Evolutionary conservation across 2,888 invertebrate species (phyloP).

Genomic region (Antheraea yamamai): DNA sequence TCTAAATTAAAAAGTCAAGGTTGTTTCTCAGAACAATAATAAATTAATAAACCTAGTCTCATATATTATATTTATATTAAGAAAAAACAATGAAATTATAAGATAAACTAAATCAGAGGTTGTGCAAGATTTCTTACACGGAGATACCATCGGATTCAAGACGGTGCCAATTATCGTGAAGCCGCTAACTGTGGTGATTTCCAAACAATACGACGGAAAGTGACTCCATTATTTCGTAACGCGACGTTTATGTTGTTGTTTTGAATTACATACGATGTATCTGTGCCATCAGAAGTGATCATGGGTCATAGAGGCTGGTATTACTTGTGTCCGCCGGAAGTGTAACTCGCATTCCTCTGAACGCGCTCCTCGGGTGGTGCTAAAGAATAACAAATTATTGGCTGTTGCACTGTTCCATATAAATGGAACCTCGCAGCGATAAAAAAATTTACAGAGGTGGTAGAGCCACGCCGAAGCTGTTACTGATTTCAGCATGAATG

Average conservation of each 20-base stretch:
- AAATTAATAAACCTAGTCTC: not conserved
- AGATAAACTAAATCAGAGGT: conserved; percentile 28
- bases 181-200: conserved; percentile 57
- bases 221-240: conserved; percentile 28
- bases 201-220: conserved; percentile 62
- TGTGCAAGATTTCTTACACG: conserved; percentile 22
- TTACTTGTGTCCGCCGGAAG: too few species aligned
- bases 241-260: conserved; percentile 4
- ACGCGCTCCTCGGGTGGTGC: too few species aligned
- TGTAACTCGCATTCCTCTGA: too few species aligned
- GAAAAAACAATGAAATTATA: conserved; percentile 41
- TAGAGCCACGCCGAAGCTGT: too few species aligned
- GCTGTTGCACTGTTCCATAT: too few species aligned
- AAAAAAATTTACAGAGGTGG: too few species aligned
- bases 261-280: conserved; percentile 15
- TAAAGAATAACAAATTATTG: too few species aligned
- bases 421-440: too few species aligned
- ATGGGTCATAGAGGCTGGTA: not conserved
- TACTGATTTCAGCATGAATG: too few species aligned
- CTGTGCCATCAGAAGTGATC: not conserved
- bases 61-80: not conserved
- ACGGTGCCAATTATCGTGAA: conserved; percentile 63
- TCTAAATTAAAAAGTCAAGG: not conserved
- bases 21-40: not conserved
- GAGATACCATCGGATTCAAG: conserved; percentile 19